Base-by-base conservation (phyloP, 2,797 vertebrate genomes). In the Buphagus erythrorhynchus region DNA sequence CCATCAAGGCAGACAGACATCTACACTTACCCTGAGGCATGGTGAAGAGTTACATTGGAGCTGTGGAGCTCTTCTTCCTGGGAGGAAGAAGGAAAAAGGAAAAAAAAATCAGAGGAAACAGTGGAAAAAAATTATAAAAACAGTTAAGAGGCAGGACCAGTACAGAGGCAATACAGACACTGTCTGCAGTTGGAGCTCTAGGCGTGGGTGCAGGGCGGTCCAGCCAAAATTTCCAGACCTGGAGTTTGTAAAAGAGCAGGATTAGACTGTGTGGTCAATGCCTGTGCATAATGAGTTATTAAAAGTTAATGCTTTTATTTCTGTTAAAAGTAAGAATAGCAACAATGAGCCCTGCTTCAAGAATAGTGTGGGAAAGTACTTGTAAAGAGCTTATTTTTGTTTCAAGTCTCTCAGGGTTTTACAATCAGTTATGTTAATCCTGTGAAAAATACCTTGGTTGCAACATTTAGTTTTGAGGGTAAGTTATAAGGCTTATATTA, bases 401-500 rank as follows among this genome's bases (percentile, higher is more conserved):
- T 93, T 88, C 81, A 90, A 55, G 54, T 69, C 89, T 95, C 87
- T 49, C 58, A 88, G 90, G 79, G 38, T 88, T 96, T 97, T 95
- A 76, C 66, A 73, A 40, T 95, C 79, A 63, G 55, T 40, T 40
- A 9, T 89, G 72, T 54, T 90, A 96, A 97, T 96, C 97, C 96
- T 92, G 78, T 97, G 93, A 97, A 95, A 93, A 96, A 95, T 95
- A 96, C 92, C 93, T 96, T 96, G 35, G 59, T 75, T 84, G 80
- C 69, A 61, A 42, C 28, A 29, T 67, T 86, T 16, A 12, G 35
- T 88, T 91, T 81, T 72, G 71, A 59, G 42, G 21, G 28, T 65
- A 86, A 91, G 15, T 88, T 78, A 26, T 26, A 80, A 62, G 38
- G 13, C 43, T 80, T 71, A 14, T 24, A 66, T 78, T 61, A 73